Evolutionary conservation across 2,888 invertebrate species (phyloP), one percentile per base, ranked within the genome.

Genomic region (Limnephilus auricula): DNA sequence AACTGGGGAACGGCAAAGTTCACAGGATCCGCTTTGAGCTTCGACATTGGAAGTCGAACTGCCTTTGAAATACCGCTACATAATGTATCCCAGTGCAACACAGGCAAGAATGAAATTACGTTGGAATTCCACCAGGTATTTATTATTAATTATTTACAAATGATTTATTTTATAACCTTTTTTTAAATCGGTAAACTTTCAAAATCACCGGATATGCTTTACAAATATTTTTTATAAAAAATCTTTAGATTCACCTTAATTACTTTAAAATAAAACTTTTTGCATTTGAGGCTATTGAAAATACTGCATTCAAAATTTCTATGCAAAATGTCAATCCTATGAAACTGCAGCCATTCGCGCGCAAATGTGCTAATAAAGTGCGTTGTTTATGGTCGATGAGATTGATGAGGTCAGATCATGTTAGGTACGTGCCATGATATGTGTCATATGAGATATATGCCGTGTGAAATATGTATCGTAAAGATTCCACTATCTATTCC

Each of bases 1-100:
- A 99, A 99, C 95, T 99, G 99, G 99, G 99, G 99, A 45, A 98
- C 98, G 0, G 99, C 99, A 0, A 98, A 98, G 94, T 99, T 99
- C 94, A 97, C 97, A 94, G 99, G 99, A 4, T 97, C 98, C 0
- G 97, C 98, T 0, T 95, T 99, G 0, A 98, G 97, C 94, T 99
- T 98, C 94, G 98, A 99, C 94, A 97, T 98, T 82, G 98, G 98
- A 4, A 96, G 96, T 50, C 97, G 97, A 93, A 97, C 98, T 25
- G 98, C 98, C 0, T 99, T 99, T 96, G 99, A 99, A 95, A 98
- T 99, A 93, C 99, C 99, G 0, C 95, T 99, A 79, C 98, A 98
- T 93, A 98, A 99, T 96, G 99, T 99, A 0, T 99, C 99, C 0
- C 99, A 99, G 94, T 99, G 99, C 94, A 98, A 98, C 12, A 98